A percentile compares a stretch with the other conserved stretches of the same genome.
These are phyloP conservation scores for Spinus olivaceus DNA, from an alignment of 2,797 vertebrate genomes.

Conservation along the genomic window DNA sequence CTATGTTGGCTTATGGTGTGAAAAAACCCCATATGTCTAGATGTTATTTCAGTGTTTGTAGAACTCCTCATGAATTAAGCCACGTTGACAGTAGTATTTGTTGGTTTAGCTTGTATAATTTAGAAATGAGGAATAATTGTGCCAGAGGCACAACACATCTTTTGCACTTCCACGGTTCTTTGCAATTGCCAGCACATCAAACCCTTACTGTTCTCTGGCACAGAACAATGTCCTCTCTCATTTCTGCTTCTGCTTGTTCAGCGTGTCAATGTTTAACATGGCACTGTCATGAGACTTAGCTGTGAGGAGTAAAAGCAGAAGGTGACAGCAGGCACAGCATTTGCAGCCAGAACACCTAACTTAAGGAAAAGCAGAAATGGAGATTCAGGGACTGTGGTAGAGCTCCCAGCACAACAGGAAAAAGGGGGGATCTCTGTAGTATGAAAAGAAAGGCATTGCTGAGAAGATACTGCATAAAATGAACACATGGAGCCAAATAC, in stretches of 20 bases:
- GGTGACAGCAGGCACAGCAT: background rate
- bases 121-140: background rate
- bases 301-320: background rate
- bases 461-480: background rate
- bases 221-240: accelerated
- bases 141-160: background rate
- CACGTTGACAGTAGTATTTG: background rate
- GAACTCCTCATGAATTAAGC: background rate
- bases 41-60: background rate
- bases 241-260: background rate
- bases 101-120: background rate
- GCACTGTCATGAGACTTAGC: background rate
- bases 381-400: background rate
- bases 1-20: background rate
- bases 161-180: background rate
- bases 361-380: background rate
- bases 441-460: background rate
- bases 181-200: background rate
- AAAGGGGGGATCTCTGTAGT: background rate
- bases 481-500: background rate
- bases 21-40: background rate
- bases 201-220: background rate
- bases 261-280: background rate
- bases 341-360: background rate
- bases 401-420: background rate